Conservation (phyloP, 2,888 invertebrate genomes). For the Scrobipalpa costella region DNA sequence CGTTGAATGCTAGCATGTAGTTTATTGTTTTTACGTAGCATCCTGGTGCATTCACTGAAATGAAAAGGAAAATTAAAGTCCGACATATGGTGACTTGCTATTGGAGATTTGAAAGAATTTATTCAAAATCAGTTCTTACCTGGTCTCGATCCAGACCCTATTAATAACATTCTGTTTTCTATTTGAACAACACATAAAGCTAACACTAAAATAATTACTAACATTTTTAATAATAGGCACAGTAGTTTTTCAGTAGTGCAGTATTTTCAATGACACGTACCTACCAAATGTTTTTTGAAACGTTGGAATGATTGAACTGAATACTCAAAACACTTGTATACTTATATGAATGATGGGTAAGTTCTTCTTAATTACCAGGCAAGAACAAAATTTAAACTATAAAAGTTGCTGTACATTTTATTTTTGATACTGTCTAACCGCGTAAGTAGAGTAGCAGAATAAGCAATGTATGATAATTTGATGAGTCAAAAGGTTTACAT, state of each 20-base stretch:
- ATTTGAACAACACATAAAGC: neutral
- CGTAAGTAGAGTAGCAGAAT: neutral
- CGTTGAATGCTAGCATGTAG: neutral
- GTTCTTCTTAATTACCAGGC: too few species aligned
- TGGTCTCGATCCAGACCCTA: neutral
- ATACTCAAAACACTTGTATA: neutral
- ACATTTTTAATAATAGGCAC: neutral
- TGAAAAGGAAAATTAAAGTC: too few species aligned
- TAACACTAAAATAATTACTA: neutral
- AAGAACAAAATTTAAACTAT: too few species aligned
- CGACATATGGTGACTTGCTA: too few species aligned
- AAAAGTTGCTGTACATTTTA: neutral
- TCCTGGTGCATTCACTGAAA: constrained; percentile 16
- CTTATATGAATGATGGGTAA: neutral
- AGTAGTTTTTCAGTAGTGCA: neutral
- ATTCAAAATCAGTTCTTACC: too few species aligned
- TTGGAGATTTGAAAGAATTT: too few species aligned
- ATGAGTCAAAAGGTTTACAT: neutral
- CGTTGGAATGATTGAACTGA: neutral
- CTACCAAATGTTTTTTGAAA: neutral
- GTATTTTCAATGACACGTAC: neutral
- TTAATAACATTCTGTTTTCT: neutral
- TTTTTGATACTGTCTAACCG: neutral
- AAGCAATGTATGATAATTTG: neutral
- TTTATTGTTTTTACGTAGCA: neutral